Percentiles rank a stretch among this genome's conserved stretches.
Evolutionary conservation across 2,113 vertebrate genomes (phyloP).

Genomic region (Gulo gulo): DNA sequence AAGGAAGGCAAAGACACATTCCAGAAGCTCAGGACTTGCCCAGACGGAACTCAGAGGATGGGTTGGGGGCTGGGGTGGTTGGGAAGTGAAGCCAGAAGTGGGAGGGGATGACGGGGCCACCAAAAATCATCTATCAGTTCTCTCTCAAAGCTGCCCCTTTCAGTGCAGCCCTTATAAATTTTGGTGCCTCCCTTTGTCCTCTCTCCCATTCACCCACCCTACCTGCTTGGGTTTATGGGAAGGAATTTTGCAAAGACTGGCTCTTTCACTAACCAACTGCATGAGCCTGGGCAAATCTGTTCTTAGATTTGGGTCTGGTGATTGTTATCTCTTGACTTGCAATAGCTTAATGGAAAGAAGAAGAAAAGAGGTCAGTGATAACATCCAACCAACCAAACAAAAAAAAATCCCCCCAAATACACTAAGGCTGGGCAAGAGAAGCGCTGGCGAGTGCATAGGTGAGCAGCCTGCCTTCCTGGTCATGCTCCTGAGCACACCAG

Average conservation of each 20-base stretch:
- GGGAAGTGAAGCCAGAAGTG: not conserved
- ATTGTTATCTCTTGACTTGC: conserved; percentile 10
- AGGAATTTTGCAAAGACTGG: not conserved
- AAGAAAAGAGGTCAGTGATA: not conserved
- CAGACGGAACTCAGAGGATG: conserved; percentile 74
- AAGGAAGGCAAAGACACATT: conserved; percentile 83
- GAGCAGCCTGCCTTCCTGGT: not conserved
- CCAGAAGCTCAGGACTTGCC: conserved; percentile 82
- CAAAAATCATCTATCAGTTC: not conserved
- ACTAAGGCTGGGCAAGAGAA: not conserved
- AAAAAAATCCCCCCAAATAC: too few relatives aligned
- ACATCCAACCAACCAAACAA: not conserved
- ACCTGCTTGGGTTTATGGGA: not conserved
- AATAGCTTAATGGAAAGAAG: not conserved
- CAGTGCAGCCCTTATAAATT: not conserved
- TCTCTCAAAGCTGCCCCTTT: not conserved
- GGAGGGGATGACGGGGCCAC: not conserved
- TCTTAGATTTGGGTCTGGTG: not conserved
- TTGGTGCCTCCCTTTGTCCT: not conserved
- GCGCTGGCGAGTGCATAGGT: not conserved
- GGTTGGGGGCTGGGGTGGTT: conserved; percentile 49
- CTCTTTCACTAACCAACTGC: not conserved
- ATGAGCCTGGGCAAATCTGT: not conserved
- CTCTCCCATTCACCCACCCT: not conserved
- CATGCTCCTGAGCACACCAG: accelerated